Conservation (phyloP, 2,888 invertebrate genomes). For the Archips xylosteana region DNA sequence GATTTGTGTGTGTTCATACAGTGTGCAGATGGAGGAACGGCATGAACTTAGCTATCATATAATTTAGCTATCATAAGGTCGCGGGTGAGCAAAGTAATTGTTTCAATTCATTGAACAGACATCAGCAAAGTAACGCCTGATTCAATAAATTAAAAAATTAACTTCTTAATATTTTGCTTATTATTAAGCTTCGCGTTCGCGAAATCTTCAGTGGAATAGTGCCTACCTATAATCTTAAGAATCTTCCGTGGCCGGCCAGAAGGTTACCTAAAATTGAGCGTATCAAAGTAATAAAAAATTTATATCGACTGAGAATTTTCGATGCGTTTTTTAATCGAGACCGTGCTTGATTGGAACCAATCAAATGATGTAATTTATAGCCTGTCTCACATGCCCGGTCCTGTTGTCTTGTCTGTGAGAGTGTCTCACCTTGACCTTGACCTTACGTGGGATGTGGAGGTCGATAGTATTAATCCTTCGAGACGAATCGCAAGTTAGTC, state of each 20-base stretch:
- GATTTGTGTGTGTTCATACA: no score
- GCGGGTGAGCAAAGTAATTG: no score
- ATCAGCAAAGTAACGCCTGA: no score
- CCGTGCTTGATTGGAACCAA: constrained; percentile 80
- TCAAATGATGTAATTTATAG: constrained; percentile 80
- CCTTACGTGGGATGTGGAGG: constrained; percentile 55
- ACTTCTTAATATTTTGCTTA: not conserved
- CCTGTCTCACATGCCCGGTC: constrained; percentile 60
- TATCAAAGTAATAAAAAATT: constrained; percentile 58
- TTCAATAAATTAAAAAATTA: no score
- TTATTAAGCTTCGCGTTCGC: not conserved
- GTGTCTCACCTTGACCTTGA: constrained; percentile 63
- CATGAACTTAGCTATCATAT: no score
- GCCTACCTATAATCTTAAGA: not conserved
- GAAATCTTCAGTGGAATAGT: not conserved
- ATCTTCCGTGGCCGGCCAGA: not conserved
- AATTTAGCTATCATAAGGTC: no score
- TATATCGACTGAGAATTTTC: constrained; percentile 56
- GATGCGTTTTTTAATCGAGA: constrained; percentile 72
- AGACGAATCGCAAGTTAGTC: constrained; percentile 70
- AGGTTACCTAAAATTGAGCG: constrained; percentile 58
- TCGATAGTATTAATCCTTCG: constrained; percentile 70
- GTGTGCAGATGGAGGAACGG: no score
- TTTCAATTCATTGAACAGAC: no score
- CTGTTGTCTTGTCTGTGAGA: constrained; percentile 53